Percentiles rank a stretch among this genome's conserved stretches.
phyloP scores from a whole-genome alignment of 2,888 invertebrate genomes.

The Deilephila elpenor region DNA sequence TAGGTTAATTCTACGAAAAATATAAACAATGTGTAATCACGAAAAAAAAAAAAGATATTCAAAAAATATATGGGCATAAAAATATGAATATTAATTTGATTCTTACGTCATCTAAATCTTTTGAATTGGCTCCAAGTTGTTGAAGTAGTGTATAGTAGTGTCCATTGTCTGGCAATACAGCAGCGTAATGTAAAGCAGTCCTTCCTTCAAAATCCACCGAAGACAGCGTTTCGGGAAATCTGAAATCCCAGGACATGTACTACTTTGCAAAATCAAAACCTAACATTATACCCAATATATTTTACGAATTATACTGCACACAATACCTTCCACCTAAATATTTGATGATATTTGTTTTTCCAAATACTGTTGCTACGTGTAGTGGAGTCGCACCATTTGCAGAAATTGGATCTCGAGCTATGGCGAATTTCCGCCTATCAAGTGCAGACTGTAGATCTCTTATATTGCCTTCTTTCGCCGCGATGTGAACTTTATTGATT shows the following conservation, averaged over 20 bases:
- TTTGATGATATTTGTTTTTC: slow-evolving; percentile 91
- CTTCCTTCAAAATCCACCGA: slow-evolving; percentile 91
- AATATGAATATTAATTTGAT: no score
- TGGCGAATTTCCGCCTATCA: slow-evolving; percentile 95
- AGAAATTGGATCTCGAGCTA: slow-evolving; percentile 93
- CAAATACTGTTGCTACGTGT: slow-evolving; percentile 94
- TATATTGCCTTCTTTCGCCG: slow-evolving; percentile 93
- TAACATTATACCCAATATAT: no score
- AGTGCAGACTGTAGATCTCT: slow-evolving; percentile 93
- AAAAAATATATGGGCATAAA: no score
- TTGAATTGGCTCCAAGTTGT: slow-evolving; percentile 94
- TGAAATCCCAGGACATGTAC: slow-evolving; percentile 36
- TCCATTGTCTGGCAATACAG: slow-evolving; percentile 92
- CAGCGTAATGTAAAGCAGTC: slow-evolving; percentile 95
- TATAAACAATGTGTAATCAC: not conserved
- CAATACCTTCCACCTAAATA: slow-evolving; percentile 83
- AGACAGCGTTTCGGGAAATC: slow-evolving; percentile 95
- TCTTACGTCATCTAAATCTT: slow-evolving; percentile 92
- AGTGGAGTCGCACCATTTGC: slow-evolving; percentile 93
- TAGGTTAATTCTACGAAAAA: not conserved
- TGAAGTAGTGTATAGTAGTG: slow-evolving; percentile 94
- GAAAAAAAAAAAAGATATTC: no score
- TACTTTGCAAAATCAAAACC: no score
- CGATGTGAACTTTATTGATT: slow-evolving; percentile 94
- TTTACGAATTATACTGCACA: not conserved